Base-by-base conservation (phyloP, 1,140 invertebrate species). In the Sycophila sp. region DNA sequence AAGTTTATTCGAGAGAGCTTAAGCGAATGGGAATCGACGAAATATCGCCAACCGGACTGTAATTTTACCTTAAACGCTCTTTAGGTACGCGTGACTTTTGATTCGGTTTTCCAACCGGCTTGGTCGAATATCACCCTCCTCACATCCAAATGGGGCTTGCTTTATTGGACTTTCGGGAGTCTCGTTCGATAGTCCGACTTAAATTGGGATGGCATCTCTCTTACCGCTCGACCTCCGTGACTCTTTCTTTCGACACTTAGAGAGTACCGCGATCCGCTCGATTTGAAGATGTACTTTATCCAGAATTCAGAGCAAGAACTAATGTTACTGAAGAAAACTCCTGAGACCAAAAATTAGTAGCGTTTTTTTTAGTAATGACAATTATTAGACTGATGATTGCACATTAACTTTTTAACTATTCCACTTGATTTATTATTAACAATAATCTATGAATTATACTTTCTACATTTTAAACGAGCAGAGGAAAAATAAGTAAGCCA, bases 101-200 rank as follows among this genome's bases (percentile, higher is more conserved):
- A 66, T 56, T 66, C 36, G 51, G 24, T 66, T 66, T 66, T 55
- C 51, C 36, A 38, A 36, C 26, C 34, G 51, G 51, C 8, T 40
- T n/a, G n/a, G n/a, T n/a, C n/a, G n/a, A n/a, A n/a, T n/a, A n/a
- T n/a, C n/a, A 15, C 49, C n/a, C 53, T n/a, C 17, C 36, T 34
- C 55, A 66, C 36, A 55, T 66, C 51, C 32, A 66, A 56, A 56
- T 56, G 51, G 36, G 47, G 15, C 49, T 24, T 40, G 51, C 49
- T 66, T 66, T 66, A 66, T 66, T 66, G 63, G 51, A 66, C 51
- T 66, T 66, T 55, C 10, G 22, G 13, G 36, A 55, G 34, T n/a
- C 22, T 8, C 36, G 17, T 17, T 58, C 55, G 32, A 38, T 58
- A 58, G 55, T 42, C 30, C 53, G 10, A 34, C 53, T 56, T n/a